Conservation (phyloP, 2,797 vertebrate species). For the Anniella stebbinsi region DNA sequence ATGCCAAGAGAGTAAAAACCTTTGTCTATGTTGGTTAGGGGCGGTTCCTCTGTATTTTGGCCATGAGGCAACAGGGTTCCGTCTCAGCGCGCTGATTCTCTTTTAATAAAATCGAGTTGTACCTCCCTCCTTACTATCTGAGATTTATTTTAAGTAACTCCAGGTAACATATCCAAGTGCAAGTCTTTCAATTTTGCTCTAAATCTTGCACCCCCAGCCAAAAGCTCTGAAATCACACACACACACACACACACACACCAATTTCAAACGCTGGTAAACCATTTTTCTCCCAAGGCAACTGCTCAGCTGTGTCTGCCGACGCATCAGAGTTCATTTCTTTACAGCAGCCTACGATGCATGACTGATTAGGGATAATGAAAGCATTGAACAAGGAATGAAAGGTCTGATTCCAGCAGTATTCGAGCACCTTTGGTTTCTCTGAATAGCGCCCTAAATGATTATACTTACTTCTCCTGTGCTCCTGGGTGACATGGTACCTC, state of each 20-base stretch:
- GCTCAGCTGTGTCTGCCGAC: constrained; percentile 6
- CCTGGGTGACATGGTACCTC: not conserved
- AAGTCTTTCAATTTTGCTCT: not conserved
- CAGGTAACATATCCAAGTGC: not conserved
- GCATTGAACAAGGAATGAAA: constrained; percentile 62
- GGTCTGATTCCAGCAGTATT: constrained; percentile 47
- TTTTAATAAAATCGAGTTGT: too few species aligned
- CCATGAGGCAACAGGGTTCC: too few species aligned
- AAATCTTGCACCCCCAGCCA: not conserved
- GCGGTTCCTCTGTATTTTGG: too few species aligned
- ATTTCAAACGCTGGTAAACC: not conserved
- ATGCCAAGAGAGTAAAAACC: too few species aligned
- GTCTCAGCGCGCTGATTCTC: too few species aligned
- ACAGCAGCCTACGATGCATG: constrained; percentile 32
- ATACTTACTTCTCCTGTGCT: constrained; percentile 21
- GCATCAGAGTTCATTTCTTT: constrained; percentile 46
- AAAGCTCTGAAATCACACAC: not conserved
- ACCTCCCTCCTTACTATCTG: too few species aligned
- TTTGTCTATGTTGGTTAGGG: too few species aligned
- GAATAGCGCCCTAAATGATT: not conserved
- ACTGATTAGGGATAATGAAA: constrained; percentile 52
- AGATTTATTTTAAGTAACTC: too few species aligned
- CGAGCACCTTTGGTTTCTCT: not conserved
- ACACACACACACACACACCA: too few species aligned
- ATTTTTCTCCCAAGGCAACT: not conserved